Conservation (phyloP, 2,113 vertebrate species). For the Elanus axillaris region DNA sequence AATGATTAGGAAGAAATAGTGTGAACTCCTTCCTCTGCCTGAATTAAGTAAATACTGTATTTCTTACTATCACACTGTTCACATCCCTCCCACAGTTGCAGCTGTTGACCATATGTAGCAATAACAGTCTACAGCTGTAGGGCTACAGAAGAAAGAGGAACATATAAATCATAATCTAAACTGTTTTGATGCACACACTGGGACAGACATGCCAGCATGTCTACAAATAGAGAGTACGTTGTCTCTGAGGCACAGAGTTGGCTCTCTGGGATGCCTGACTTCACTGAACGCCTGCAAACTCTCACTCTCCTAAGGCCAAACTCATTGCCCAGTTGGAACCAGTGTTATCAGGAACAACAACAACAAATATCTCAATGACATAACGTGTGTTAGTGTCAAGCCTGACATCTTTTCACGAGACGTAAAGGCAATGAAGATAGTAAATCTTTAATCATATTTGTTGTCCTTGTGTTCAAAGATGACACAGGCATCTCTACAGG, state of each 20-base stretch:
- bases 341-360: neutral
- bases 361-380: neutral
- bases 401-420: neutral
- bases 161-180: neutral
- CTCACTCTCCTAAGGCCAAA: neutral
- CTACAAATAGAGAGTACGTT: neutral
- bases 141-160: neutral
- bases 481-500: neutral
- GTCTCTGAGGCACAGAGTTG: neutral
- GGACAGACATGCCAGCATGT: neutral
- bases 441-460: neutral
- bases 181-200: neutral
- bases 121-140: neutral
- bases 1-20: neutral
- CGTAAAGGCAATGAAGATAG: neutral
- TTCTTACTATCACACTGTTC: neutral
- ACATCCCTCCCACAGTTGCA: neutral
- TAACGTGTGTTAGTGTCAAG: neutral
- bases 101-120: neutral
- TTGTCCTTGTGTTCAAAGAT: neutral
- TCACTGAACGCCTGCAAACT: neutral
- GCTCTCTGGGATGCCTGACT: neutral
- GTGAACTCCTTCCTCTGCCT: neutral
- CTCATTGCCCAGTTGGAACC: neutral
- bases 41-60: neutral